Conservation (phyloP, 1,140 invertebrate genomes). For the Artemia franciscana region DNA sequence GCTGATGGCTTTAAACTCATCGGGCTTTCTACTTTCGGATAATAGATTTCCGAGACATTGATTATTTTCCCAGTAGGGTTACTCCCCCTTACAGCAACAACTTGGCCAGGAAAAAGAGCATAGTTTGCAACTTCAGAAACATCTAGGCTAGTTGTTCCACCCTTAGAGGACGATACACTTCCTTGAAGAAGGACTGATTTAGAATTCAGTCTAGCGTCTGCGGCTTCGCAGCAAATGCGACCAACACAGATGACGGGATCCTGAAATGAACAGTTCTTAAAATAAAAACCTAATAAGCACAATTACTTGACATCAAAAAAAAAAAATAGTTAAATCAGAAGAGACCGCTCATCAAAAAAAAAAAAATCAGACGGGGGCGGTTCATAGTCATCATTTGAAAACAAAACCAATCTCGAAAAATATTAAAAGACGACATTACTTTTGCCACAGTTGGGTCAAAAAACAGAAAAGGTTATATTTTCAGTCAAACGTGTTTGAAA, state of each 20-base stretch:
- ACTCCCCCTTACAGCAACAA: constrained; percentile 41
- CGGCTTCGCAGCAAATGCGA: constrained; percentile 39
- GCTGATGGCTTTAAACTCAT: background rate
- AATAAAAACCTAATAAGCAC: too few species aligned
- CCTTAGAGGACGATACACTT: constrained; percentile 17
- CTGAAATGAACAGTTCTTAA: background rate
- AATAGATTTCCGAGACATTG: constrained; percentile 23
- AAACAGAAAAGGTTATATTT: too few species aligned
- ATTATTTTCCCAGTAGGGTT: constrained; percentile 41
- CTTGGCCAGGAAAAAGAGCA: constrained; percentile 52
- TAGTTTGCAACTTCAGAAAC: constrained; percentile 33
- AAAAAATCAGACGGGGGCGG: too few species aligned
- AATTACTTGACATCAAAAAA: too few species aligned
- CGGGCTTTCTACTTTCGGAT: constrained; percentile 6
- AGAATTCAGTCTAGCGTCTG: constrained; percentile 37
- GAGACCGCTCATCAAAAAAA: too few species aligned
- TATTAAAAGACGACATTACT: too few species aligned
- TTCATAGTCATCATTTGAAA: too few species aligned
- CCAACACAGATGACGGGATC: constrained; percentile 22
- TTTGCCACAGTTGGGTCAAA: too few species aligned
- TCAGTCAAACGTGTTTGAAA: too few species aligned
- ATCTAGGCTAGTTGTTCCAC: constrained; percentile 32
- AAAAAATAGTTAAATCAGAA: too few species aligned
- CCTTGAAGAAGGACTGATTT: constrained; percentile 37
- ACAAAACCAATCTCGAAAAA: too few species aligned